Evolutionary conservation across 2,113 vertebrate species (phyloP).

Genomic region (Stomatorhinus ivindoensis): DNA sequence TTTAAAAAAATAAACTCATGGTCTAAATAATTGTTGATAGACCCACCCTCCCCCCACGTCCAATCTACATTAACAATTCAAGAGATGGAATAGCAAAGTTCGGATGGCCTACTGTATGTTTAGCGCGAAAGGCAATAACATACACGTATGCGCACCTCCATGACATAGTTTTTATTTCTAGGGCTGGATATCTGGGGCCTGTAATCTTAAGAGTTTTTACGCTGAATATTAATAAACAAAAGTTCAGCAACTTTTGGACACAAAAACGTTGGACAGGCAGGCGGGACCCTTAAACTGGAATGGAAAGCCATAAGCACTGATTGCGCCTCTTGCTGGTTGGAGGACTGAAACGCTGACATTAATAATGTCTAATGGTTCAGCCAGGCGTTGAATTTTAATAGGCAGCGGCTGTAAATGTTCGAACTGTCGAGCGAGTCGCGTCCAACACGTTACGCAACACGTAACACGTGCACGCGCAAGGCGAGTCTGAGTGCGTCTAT

Average conservation of each 20-base stretch:
- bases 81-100: background rate
- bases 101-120: background rate
- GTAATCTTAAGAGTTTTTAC: background rate
- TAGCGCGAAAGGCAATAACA: background rate
- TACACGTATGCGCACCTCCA: background rate
- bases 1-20: background rate
- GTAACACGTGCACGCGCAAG: background rate
- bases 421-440: slow-evolving; percentile 30
- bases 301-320: background rate
- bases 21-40: background rate
- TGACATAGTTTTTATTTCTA: background rate
- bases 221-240: background rate
- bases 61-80: background rate
- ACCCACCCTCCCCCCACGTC: background rate
- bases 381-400: slow-evolving; percentile 34
- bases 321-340: background rate
- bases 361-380: slow-evolving; percentile 14
- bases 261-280: background rate
- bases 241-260: background rate
- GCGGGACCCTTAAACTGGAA: background rate
- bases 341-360: slow-evolving; percentile 4
- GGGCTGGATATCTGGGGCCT: background rate
- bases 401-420: slow-evolving; percentile 31
- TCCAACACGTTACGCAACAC: background rate
- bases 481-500: background rate